phyloP scores from a whole-genome alignment of 2,113 vertebrate genomes.

The Halichoeres trimaculatus region DNA sequence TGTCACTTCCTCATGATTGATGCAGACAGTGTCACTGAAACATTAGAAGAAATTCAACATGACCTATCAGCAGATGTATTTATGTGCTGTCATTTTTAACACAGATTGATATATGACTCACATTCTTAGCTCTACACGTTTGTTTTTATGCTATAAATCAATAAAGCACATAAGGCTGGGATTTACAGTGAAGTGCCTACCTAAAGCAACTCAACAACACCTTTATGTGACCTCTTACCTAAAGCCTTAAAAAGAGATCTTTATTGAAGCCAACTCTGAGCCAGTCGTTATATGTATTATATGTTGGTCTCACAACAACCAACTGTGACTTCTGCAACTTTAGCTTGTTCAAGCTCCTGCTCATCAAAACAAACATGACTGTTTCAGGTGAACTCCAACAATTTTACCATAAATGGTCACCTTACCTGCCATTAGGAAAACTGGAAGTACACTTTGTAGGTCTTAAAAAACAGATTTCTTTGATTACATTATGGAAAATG shows the following conservation, averaged over 20 bases:
- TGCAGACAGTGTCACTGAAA: slow-evolving; percentile 26
- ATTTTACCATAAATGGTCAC: slow-evolving; percentile 2
- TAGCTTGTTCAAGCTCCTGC: background rate
- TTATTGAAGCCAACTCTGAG: background rate
- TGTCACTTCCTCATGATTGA: slow-evolving; percentile 30
- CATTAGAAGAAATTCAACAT: slow-evolving; percentile 6
- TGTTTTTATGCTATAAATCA: slow-evolving; percentile 23
- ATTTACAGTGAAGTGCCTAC: slow-evolving; percentile 4
- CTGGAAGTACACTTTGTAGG: too few species aligned
- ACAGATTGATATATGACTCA: slow-evolving; percentile 11
- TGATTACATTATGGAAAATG: background rate
- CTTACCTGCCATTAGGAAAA: slow-evolving; percentile 4
- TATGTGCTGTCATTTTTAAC: slow-evolving; percentile 20
- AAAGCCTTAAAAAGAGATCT: slow-evolving; percentile 4
- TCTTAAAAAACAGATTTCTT: background rate
- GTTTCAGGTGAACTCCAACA: slow-evolving; percentile 15
- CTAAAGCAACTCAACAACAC: slow-evolving; percentile 11
- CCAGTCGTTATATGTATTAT: background rate
- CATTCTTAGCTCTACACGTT: background rate
- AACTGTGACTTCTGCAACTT: background rate
- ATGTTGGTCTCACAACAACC: background rate
- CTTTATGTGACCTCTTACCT: slow-evolving; percentile 6
- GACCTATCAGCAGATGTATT: slow-evolving; percentile 12
- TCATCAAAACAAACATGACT: too few species aligned
- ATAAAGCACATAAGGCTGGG: slow-evolving; percentile 14